Percentiles rank a stretch among this genome's conserved stretches.
Conservation (phyloP, 2,888 invertebrate species). For the Minunthozetes semirufus region DNA sequence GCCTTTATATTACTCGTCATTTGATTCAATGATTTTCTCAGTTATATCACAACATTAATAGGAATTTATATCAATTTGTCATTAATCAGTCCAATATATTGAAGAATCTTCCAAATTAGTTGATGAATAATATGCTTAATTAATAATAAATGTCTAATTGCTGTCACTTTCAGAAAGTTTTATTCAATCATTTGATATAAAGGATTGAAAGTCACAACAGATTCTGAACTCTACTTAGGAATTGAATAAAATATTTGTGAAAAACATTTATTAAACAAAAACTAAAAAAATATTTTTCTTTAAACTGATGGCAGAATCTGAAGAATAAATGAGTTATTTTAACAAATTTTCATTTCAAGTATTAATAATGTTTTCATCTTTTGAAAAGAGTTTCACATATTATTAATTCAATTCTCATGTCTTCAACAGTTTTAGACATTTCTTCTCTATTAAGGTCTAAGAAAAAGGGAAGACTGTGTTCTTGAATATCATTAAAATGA, state of each 20-base stretch:
- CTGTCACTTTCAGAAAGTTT: neutral
- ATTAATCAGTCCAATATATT: too few relatives aligned
- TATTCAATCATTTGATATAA: neutral
- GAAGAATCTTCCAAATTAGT: too few relatives aligned
- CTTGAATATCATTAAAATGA: constrained; percentile 15
- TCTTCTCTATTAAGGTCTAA: neutral
- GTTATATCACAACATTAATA: constrained; percentile 1
- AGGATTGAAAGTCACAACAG: neutral
- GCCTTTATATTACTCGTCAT: neutral
- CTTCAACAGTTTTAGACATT: neutral
- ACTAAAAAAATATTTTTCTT: neutral
- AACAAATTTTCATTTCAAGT: neutral
- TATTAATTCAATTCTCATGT: constrained; percentile 3
- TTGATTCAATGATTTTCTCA: neutral
- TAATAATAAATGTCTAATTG: too few relatives aligned
- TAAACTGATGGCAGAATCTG: neutral
- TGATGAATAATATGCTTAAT: too few relatives aligned
- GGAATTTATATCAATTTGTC: too few relatives aligned
- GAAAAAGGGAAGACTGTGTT: neutral
- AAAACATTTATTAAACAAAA: neutral
- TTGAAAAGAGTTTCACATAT: neutral
- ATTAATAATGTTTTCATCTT: neutral
- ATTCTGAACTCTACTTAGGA: neutral
- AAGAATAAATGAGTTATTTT: neutral
- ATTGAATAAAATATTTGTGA: neutral